Conservation (phyloP, 2,797 vertebrate species). For the Anabacerthia variegaticeps region DNA sequence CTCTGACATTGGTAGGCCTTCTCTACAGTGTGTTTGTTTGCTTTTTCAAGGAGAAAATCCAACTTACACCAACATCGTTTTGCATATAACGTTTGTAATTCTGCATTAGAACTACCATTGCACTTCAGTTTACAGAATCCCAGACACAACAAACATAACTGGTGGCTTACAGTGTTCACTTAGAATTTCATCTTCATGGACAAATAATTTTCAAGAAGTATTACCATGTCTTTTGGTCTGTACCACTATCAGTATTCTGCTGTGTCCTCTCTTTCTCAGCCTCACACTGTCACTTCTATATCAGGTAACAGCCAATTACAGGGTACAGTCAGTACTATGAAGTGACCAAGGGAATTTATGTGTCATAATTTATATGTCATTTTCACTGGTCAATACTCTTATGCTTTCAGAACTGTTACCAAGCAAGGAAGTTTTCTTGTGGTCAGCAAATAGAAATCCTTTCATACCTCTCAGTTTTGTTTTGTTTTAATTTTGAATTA, state of each 20-base stretch:
- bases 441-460: accelerated
- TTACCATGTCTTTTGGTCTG: neutral
- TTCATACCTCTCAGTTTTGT: neutral
- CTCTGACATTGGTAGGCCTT: neutral
- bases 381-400: neutral
- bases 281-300: neutral
- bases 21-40: accelerated
- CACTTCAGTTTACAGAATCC: neutral
- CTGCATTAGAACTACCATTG: neutral
- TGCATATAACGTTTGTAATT: neutral
- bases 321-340: neutral
- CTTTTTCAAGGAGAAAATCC: neutral
- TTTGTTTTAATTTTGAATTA: neutral
- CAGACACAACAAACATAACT: accelerated
- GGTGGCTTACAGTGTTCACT: neutral
- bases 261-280: neutral
- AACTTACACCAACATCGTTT: accelerated
- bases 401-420: neutral
- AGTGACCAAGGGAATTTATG: neutral
- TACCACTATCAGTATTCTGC: neutral
- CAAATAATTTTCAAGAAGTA: neutral
- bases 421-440: neutral
- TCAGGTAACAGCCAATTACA: neutral
- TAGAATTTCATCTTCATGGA: neutral
- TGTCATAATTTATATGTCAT: neutral